phyloP scores from a whole-genome alignment of 2,797 vertebrate species.

The Aselliscus stoliczkanus region DNA sequence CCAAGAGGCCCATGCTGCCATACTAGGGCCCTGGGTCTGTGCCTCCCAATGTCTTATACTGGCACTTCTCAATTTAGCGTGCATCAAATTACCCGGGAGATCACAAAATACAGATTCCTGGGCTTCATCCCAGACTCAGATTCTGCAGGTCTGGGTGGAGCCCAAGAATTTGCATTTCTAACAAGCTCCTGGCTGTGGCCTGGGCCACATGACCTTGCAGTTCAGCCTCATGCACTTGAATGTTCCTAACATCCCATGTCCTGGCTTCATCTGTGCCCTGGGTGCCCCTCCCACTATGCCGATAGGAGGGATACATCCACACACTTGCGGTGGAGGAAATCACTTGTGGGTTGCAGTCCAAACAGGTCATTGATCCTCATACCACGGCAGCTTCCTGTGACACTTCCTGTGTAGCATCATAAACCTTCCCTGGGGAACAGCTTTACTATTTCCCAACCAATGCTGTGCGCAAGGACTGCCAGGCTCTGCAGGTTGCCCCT shows the following conservation, averaged over 20 bases:
- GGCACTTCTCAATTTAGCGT: accelerated
- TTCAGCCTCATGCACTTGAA: background rate
- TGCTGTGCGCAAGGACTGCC: accelerated
- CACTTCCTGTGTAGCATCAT: background rate
- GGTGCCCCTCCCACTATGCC: background rate
- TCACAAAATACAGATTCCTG: background rate
- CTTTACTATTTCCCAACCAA: background rate
- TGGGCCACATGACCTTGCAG: background rate
- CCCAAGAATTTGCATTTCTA: background rate
- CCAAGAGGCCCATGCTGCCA: background rate
- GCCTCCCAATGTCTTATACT: accelerated
- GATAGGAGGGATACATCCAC: background rate
- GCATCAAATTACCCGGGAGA: background rate
- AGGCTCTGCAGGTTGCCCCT: background rate
- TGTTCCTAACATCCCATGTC: background rate
- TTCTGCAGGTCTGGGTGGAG: background rate
- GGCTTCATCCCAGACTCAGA: background rate
- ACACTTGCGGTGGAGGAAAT: background rate
- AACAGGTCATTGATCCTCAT: background rate
- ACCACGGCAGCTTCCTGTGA: background rate
- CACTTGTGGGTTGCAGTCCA: background rate
- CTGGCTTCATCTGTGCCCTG: background rate
- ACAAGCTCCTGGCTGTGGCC: background rate
- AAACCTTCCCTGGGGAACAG: background rate
- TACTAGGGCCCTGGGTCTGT: background rate